Evolutionary conservation across 2,113 vertebrate genomes (phyloP).

Genomic region (Mustela nigripes): DNA sequence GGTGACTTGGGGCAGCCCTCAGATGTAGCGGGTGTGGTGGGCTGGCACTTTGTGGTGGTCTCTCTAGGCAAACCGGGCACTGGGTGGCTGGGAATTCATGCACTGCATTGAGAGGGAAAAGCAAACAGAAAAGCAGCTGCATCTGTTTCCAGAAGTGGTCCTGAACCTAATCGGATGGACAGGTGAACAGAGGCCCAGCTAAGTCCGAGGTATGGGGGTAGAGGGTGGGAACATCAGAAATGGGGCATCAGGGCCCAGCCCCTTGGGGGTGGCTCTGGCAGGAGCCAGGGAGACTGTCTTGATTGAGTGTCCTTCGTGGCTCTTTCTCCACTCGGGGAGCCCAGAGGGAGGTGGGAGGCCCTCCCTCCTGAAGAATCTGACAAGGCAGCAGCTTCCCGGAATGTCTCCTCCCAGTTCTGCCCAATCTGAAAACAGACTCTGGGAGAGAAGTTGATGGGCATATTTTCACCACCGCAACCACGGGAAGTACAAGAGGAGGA

Average conservation of each 20-base stretch:
- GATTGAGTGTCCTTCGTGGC: neutral
- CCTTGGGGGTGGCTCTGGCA: neutral
- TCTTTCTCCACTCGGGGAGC: neutral
- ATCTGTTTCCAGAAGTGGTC: neutral
- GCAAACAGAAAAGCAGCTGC: slow-evolving; percentile 39
- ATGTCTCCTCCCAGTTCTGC: neutral
- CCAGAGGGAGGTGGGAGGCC: neutral
- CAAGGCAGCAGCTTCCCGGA: neutral
- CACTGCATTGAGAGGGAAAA: neutral
- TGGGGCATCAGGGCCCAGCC: neutral
- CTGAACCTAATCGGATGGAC: neutral
- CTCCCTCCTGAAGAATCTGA: neutral
- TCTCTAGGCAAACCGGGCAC: neutral
- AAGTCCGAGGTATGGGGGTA: neutral
- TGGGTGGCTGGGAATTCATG: neutral
- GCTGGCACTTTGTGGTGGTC: neutral
- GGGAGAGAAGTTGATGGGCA: neutral
- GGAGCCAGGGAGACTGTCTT: neutral
- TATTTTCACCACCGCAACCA: neutral
- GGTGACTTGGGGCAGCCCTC: neutral
- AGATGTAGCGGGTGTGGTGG: neutral
- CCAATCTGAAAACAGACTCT: neutral
- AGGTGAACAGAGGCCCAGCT: neutral
- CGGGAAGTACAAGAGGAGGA: neutral
- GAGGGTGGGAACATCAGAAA: too few species aligned